phyloP scores from a whole-genome alignment of 2,888 invertebrate species.

The Aporophyla nigra region DNA sequence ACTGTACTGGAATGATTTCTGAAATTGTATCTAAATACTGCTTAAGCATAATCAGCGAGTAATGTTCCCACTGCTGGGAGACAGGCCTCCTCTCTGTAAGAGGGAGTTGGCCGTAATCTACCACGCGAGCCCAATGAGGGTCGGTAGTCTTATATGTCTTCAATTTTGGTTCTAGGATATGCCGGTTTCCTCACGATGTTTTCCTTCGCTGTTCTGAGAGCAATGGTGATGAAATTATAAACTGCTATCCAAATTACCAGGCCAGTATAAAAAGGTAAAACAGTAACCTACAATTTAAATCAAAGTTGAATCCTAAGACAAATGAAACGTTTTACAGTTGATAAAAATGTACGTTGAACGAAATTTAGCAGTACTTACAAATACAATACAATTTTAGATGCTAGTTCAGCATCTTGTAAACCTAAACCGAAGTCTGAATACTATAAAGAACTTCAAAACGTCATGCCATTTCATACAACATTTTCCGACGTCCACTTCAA shows the following conservation, averaged over 20 bases:
- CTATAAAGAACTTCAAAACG: constrained; percentile 23
- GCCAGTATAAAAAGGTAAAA: neutral
- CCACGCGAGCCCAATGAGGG: too few relatives aligned
- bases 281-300: too few relatives aligned
- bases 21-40: neutral
- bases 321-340: neutral
- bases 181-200: too few relatives aligned
- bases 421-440: constrained; percentile 17
- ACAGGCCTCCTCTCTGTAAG: too few relatives aligned
- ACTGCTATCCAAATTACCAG: neutral
- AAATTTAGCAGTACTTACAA: neutral
- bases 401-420: constrained; percentile 7
- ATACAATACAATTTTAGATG: neutral
- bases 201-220: too few relatives aligned
- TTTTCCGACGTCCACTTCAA: constrained; percentile 25
- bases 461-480: constrained; percentile 28
- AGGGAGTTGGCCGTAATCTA: too few relatives aligned
- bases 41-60: too few relatives aligned
- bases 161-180: too few relatives aligned
- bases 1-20: neutral
- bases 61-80: too few relatives aligned
- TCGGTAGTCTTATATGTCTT: too few relatives aligned
- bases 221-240: too few relatives aligned
- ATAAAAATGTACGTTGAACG: too few relatives aligned
- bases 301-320: neutral